Percentiles rank a stretch among this genome's conserved stretches.
These are phyloP conservation scores for Calephelis nemesis DNA, from an alignment of 1,140 invertebrate species.

Conservation along the genomic window DNA sequence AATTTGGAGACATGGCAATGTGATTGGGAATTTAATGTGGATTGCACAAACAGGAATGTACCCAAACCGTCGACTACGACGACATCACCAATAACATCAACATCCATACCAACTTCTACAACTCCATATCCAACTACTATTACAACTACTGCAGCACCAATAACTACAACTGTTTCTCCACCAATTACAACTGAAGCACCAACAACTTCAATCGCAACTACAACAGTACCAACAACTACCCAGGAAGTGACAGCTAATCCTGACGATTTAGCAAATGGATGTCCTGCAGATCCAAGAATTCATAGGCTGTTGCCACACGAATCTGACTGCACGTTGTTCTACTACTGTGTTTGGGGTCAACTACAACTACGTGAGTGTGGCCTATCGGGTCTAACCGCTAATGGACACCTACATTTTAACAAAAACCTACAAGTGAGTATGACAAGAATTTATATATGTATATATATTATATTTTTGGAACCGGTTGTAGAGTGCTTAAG, in stretches of 20 bases:
- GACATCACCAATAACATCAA: slow-evolving; percentile 12
- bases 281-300: slow-evolving; percentile 43
- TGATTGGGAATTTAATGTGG: slow-evolving; percentile 77
- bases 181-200: slow-evolving; percentile 23
- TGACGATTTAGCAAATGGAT: slow-evolving; percentile 43
- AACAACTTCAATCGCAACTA: slow-evolving; percentile 5
- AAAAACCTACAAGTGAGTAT: slow-evolving; percentile 50
- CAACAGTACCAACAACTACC: slow-evolving; percentile 17
- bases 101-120: slow-evolving; percentile 10
- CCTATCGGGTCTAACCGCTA: slow-evolving; percentile 41
- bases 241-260: slow-evolving; percentile 14
- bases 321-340: slow-evolving; percentile 79
- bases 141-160: slow-evolving; percentile 23
- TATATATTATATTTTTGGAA: background rate
- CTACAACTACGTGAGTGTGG: slow-evolving; percentile 71
- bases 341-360: slow-evolving; percentile 77
- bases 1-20: slow-evolving; percentile 76
- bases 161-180: slow-evolving; percentile 23
- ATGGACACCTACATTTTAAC: slow-evolving; percentile 79
- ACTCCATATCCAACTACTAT: slow-evolving; percentile 23
- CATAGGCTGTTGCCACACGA: slow-evolving; percentile 72
- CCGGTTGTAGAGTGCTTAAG: no score
- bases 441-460: no score
- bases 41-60: slow-evolving; percentile 62
- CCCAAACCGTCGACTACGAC: slow-evolving; percentile 28